Evolutionary conservation across 2,113 vertebrate genomes (phyloP).

Genomic region (Macroglossus sobrinus): DNA sequence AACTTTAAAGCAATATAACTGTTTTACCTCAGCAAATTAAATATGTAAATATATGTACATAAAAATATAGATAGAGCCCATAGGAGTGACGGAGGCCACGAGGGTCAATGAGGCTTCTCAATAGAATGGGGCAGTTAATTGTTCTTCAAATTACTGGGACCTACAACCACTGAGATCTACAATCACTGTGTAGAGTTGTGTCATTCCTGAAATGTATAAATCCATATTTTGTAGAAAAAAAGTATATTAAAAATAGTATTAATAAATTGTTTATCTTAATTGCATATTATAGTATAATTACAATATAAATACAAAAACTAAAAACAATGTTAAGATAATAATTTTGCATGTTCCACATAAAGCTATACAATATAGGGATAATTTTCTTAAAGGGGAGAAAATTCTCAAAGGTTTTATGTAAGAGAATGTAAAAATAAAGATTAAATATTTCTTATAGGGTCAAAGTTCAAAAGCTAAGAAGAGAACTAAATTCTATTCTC

Average conservation of each 20-base stretch:
- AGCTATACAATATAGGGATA: neutral
- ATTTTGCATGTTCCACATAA: neutral
- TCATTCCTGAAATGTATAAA: neutral
- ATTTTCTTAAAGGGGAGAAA: neutral
- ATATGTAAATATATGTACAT: neutral
- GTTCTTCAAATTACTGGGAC: neutral
- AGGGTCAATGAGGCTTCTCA: accelerated
- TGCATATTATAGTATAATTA: neutral
- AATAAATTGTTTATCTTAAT: neutral
- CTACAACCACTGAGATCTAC: no score
- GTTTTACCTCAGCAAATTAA: neutral
- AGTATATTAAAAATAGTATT: neutral
- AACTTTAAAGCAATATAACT: neutral
- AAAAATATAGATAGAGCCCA: neutral
- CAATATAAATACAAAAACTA: neutral
- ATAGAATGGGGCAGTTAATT: neutral
- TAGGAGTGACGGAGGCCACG: neutral
- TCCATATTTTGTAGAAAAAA: neutral
- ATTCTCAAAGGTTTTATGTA: neutral
- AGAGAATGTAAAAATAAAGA: neutral
- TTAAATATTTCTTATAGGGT: neutral
- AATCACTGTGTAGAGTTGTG: neutral
- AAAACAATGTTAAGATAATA: neutral
- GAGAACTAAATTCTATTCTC: neutral
- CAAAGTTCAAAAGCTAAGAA: neutral